phyloP scores from a whole-genome alignment of 2,888 invertebrate genomes.

The Xanthia icteritia region DNA sequence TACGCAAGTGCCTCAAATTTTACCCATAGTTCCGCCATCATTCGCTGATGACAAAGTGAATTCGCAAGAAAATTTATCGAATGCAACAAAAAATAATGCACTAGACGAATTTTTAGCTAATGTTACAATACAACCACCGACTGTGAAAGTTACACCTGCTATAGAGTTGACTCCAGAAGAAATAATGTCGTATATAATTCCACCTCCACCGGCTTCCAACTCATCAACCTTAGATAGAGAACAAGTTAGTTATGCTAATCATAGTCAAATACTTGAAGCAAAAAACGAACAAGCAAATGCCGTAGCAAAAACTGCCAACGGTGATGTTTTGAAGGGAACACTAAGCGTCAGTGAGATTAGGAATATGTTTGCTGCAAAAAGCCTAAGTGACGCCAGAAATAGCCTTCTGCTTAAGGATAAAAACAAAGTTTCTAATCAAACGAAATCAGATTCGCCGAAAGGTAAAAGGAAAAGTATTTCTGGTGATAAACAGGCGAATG shows the following conservation, averaged over 20 bases:
- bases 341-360: conserved; percentile 90
- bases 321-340: conserved; percentile 90
- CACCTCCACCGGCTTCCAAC: conserved; percentile 92
- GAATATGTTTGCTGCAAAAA: conserved; percentile 88
- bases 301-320: conserved; percentile 81
- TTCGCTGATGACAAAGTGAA: conserved; percentile 92
- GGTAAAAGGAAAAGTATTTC: conserved; percentile 85
- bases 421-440: conserved; percentile 77
- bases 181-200: conserved; percentile 96
- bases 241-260: conserved; percentile 83
- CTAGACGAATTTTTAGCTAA: conserved; percentile 96
- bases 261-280: conserved; percentile 81
- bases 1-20: conserved; percentile 91
- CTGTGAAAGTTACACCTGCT: conserved; percentile 93
- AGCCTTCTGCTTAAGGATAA: conserved; percentile 88
- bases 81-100: conserved; percentile 89
- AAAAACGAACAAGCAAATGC: conserved; percentile 74
- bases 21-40: conserved; percentile 93
- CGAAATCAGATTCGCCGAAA: conserved; percentile 86
- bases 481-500: conserved; percentile 84
- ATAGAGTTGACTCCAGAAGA: conserved; percentile 95
- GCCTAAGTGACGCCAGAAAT: conserved; percentile 88
- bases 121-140: conserved; percentile 95
- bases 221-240: conserved; percentile 87
- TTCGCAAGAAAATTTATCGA: conserved; percentile 75